Base-by-base conservation (phyloP, 2,888 invertebrate species). In the Eilema caniola region DNA sequence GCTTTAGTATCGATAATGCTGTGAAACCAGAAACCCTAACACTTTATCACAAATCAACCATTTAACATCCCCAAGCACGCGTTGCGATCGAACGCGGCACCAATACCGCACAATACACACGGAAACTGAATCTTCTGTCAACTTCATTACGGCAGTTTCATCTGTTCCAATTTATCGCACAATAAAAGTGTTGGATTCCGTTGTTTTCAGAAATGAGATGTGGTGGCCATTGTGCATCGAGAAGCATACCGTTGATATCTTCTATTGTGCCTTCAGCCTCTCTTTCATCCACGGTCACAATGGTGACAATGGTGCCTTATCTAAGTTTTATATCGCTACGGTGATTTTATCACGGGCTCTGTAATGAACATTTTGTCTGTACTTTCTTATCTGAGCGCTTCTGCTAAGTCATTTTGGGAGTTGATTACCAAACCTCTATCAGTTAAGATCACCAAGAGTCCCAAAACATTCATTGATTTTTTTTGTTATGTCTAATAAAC, bases 241-340 rank as follows among this genome's bases (percentile, higher is more conserved):
- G 84, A 85, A 86, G 87, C 86, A 84, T 62, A 68, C 62, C 62
- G 66, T 47, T 66, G 60, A 67, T 67, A 79, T 79, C 79, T 65
- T 69, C 87, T 77, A 90, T 91, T 91, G 90, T 92, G 85, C 83
- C 75, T 81, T 83, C 77, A 83, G 82, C 78, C 84, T 82, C 77
- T 83, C 91, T 90, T 90, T 91, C 89, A 91, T 89, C 83, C 80
- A 77, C 41, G 80, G 80, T 80, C 86, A 93, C 93, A 93, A 94
- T 93, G 86, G 76, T 85, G 88, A 93, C 93, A 93, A 94, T 93
- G 85, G 76, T 86, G 89, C 92, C 92, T 92, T 94, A 93, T 93
- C 91, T 83, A 83, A 87, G 88, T 89, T 89, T 89, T 89, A 81
- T 89, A 85, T 88, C 83, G 74, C 79, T 73, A 82, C 84, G 86